phyloP scores from a whole-genome alignment of 1,140 invertebrate genomes.

The Drosophila hydei region DNA sequence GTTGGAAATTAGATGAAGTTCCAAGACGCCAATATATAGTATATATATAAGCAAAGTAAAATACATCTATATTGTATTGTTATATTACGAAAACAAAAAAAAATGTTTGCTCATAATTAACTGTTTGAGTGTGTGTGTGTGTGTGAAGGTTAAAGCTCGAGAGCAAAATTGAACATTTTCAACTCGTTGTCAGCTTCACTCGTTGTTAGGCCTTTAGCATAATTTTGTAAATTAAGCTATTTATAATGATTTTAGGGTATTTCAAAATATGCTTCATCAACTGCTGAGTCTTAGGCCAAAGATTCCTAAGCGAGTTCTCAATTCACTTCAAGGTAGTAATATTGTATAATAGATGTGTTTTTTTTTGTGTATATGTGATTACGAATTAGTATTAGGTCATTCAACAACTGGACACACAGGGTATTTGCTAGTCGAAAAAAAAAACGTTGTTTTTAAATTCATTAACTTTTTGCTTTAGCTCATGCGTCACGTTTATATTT shows the following conservation, averaged over 20 bases:
- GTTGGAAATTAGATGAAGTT: slow-evolving; percentile 3
- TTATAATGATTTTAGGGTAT: no score
- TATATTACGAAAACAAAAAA: slow-evolving; percentile 4
- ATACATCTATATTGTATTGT: neutral
- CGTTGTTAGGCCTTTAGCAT: neutral
- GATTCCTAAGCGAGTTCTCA: no score
- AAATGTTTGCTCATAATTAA: slow-evolving; percentile 30
- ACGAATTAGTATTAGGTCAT: no score
- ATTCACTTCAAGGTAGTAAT: no score
- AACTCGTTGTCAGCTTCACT: no score
- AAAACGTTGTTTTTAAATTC: neutral
- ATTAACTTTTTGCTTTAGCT: slow-evolving; percentile 4
- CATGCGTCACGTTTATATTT: slow-evolving; percentile 25
- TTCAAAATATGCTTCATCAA: no score
- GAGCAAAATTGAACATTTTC: slow-evolving; percentile 11
- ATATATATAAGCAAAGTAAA: neutral
- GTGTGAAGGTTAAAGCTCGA: slow-evolving; percentile 48
- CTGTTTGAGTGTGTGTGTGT: slow-evolving; percentile 18
- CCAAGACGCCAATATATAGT: slow-evolving; percentile 7
- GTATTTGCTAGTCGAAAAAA: slow-evolving; percentile 8
- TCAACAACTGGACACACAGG: neutral
- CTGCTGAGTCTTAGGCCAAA: no score
- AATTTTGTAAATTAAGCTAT: slow-evolving; percentile 4
- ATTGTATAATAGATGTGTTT: neutral
- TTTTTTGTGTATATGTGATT: neutral